Evolutionary conservation across 2,888 invertebrate genomes (phyloP).

Genomic region (Ernsta delagoae): DNA sequence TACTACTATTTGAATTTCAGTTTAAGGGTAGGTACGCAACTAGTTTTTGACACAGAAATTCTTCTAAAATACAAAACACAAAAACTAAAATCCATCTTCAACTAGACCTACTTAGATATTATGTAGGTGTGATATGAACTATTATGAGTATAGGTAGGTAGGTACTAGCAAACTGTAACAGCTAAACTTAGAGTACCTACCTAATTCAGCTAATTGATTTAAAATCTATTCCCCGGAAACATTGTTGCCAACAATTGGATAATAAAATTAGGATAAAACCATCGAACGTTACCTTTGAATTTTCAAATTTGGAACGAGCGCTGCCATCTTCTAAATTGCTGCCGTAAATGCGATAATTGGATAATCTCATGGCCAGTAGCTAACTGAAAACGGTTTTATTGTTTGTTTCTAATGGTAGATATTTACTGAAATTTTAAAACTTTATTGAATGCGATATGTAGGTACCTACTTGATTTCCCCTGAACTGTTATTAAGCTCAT

Average conservation of each 20-base stretch:
- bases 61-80: too few relatives aligned
- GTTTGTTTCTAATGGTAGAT: constrained; percentile 44
- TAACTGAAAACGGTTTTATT: constrained; percentile 74
- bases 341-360: constrained; percentile 77
- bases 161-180: not conserved
- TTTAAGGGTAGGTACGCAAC: too few relatives aligned
- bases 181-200: too few relatives aligned
- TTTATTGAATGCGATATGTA: not conserved
- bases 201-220: too few relatives aligned
- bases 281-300: constrained; percentile 68
- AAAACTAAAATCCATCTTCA: too few relatives aligned
- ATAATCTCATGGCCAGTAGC: constrained; percentile 76
- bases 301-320: constrained; percentile 71
- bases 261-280: constrained; percentile 76
- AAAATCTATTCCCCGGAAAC: constrained; percentile 50
- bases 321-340: constrained; percentile 77
- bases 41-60: too few relatives aligned
- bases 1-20: too few relatives aligned
- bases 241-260: constrained; percentile 53
- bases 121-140: too few relatives aligned
- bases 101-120: too few relatives aligned
- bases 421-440: constrained; percentile 42
- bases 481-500: too few relatives aligned
- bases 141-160: too few relatives aligned
- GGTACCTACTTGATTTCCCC: too few relatives aligned